Evolutionary conservation across 2,113 vertebrate species (phyloP).

Genomic region (Melospiza melodia): DNA sequence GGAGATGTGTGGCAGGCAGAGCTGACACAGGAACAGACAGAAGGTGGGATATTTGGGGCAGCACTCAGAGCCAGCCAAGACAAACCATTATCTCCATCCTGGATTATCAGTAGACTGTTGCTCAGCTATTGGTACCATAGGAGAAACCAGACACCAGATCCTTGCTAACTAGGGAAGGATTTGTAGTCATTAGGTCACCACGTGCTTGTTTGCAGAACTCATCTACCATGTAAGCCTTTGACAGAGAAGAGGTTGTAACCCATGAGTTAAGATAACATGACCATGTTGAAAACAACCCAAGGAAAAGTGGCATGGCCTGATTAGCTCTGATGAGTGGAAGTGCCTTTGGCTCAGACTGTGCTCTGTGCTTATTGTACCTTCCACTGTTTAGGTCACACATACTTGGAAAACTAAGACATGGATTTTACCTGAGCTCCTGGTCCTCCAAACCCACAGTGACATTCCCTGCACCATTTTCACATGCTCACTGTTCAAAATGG

Average conservation of each 20-base stretch:
- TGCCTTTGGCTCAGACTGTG: not conserved
- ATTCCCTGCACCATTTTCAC: not conserved
- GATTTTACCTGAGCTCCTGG: not conserved
- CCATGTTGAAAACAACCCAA: not conserved
- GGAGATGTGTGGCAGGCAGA: not conserved
- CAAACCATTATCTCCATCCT: not conserved
- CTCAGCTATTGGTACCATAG: not conserved
- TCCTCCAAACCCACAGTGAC: not conserved
- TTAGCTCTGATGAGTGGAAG: not conserved
- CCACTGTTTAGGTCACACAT: not conserved
- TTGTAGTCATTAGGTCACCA: not conserved
- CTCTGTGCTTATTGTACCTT: not conserved
- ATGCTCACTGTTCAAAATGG: not conserved
- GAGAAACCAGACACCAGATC: not conserved
- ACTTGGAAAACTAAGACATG: not conserved
- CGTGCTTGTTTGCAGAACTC: not conserved
- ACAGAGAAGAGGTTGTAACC: not conserved
- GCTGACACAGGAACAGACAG: not conserved
- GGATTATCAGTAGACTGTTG: not conserved
- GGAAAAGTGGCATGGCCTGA: not conserved
- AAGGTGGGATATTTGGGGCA: not conserved
- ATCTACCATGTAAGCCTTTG: not conserved
- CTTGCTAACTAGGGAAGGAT: not conserved
- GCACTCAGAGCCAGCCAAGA: not conserved
- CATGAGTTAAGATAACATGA: not conserved